phyloP scores from a whole-genome alignment of 1,140 invertebrate species.

The Apis cerana region DNA sequence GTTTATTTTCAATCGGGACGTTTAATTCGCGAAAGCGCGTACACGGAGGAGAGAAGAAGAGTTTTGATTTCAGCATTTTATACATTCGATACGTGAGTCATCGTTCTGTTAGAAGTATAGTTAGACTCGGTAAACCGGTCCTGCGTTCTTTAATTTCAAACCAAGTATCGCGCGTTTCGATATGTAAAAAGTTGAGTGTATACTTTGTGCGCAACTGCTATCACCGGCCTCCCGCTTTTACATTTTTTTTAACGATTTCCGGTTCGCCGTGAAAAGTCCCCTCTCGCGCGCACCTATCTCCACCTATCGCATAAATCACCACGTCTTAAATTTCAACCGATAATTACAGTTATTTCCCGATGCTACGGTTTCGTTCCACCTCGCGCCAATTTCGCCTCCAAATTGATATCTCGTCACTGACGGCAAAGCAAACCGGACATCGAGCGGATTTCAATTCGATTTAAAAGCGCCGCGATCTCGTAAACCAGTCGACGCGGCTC shows the following conservation, averaged over 20 bases:
- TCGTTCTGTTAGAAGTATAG: constrained; percentile 42
- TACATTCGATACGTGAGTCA: constrained; percentile 23
- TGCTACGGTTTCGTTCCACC: background rate
- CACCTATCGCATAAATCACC: background rate
- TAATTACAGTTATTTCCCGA: constrained; percentile 7
- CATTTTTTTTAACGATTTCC: constrained; percentile 17
- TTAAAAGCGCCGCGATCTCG: background rate
- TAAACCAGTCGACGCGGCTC: background rate
- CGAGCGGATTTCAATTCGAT: background rate
- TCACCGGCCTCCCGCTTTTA: background rate
- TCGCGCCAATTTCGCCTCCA: background rate
- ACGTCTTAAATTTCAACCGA: constrained; percentile 1
- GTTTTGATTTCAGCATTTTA: constrained; percentile 28
- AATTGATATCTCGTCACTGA: background rate
- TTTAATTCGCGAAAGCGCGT: no score
- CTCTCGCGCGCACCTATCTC: background rate
- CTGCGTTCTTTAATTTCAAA: constrained; percentile 42
- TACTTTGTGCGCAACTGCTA: background rate
- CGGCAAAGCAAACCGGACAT: background rate
- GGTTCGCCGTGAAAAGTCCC: constrained; percentile 7
- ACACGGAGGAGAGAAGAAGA: background rate
- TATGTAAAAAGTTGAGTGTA: constrained; percentile 10
- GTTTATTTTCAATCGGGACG: no score
- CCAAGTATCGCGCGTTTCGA: constrained; percentile 13
- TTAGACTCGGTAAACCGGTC: constrained; percentile 35